Evolutionary conservation across 2,797 vertebrate species (phyloP).

Genomic region (Malurus splendens): DNA sequence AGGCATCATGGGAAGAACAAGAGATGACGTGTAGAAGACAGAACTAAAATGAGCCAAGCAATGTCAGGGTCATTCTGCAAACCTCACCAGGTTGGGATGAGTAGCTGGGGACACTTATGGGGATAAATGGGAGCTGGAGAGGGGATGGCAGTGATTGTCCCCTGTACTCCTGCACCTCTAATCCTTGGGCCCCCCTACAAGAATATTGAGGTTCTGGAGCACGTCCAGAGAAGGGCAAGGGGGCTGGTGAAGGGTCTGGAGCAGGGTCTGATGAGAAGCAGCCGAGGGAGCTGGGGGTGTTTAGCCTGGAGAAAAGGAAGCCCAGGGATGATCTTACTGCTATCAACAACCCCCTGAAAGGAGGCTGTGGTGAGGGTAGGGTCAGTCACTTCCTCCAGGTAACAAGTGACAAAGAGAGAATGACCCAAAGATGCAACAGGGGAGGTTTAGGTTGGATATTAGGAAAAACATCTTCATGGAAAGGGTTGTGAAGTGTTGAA

Average conservation of each 20-base stretch:
- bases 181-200: background rate
- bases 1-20: background rate
- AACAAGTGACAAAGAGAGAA: background rate
- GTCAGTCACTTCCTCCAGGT: rapidly evolving
- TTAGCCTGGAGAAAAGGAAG: background rate
- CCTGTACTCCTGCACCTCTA: background rate
- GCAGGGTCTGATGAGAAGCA: background rate
- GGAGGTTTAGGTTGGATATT: background rate
- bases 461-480: background rate
- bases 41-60: background rate
- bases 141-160: background rate
- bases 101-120: background rate
- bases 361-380: background rate
- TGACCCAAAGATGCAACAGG: background rate
- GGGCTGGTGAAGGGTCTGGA: background rate
- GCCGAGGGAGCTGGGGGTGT: background rate
- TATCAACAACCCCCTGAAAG: background rate
- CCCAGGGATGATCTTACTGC: background rate
- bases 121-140: background rate
- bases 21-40: background rate
- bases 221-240: background rate
- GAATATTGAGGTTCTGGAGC: background rate
- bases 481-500: background rate
- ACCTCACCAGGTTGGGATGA: background rate
- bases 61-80: background rate